These are phyloP conservation scores for Coregonus suidteri DNA, from an alignment of 2,797 vertebrate species.

Conservation along the genomic window DNA sequence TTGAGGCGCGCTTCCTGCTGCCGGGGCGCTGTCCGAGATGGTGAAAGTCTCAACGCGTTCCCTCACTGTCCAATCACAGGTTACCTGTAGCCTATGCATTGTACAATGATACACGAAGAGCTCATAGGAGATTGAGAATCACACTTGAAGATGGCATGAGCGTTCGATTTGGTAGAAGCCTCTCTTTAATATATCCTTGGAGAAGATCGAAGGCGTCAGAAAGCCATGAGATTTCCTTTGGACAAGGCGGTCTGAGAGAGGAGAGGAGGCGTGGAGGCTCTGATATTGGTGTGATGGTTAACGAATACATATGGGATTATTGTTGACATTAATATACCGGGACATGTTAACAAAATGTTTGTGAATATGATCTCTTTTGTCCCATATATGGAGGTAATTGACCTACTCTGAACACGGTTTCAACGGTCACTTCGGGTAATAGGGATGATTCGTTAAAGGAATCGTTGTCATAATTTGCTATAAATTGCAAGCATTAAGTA, in stretches of 20 bases:
- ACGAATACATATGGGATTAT: constrained; percentile 57
- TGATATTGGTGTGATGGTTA: constrained; percentile 21
- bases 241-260: neutral
- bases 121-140: neutral
- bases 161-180: neutral
- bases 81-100: constrained; percentile 27
- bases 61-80: constrained; percentile 18
- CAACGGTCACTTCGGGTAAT: neutral
- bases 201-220: neutral
- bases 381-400: constrained; percentile 44
- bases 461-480: constrained; percentile 23
- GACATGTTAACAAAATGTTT: constrained; percentile 48
- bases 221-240: neutral
- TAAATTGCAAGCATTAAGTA: constrained; percentile 46
- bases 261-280: neutral
- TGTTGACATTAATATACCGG: constrained; percentile 40
- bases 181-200: neutral
- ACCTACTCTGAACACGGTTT: constrained; percentile 31
- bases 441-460: constrained; percentile 20
- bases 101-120: neutral
- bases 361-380: constrained; percentile 37
- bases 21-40: constrained; percentile 52
- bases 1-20: neutral
- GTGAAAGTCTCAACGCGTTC: constrained; percentile 41
- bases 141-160: neutral